Conservation (phyloP, 2,888 invertebrate genomes). For the Disparrhopalites patrizii region DNA sequence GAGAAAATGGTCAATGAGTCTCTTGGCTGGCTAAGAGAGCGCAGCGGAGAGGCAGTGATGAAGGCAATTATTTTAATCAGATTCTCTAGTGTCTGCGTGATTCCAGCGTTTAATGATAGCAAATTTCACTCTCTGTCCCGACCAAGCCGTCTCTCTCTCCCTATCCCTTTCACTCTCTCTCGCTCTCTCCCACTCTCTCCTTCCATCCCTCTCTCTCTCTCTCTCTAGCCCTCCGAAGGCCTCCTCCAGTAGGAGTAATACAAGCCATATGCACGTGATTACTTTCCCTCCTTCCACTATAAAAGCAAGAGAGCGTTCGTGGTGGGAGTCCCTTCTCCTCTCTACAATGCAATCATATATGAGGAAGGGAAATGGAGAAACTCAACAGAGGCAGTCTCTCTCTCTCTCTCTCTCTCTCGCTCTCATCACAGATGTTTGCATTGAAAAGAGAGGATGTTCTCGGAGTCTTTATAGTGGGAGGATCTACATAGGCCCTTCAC, state of each 20-base stretch:
- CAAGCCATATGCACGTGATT: background rate
- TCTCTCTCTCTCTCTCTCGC: too few relatives aligned
- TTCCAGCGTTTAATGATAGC: conserved; percentile 49
- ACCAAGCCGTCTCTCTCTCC: background rate
- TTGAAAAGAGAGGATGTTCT: too few relatives aligned
- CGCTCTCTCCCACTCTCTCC: background rate
- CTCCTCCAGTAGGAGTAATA: background rate
- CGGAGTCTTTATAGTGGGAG: too few relatives aligned
- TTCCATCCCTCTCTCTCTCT: background rate
- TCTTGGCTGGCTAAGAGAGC: conserved; percentile 13
- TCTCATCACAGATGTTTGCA: conserved; percentile 8
- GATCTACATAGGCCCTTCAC: too few relatives aligned
- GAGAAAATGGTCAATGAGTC: conserved; percentile 41
- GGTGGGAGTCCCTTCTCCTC: too few relatives aligned
- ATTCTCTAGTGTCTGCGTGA: conserved; percentile 49
- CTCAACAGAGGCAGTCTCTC: background rate
- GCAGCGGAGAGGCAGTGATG: conserved; percentile 42
- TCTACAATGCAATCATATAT: too few relatives aligned
- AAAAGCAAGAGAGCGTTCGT: too few relatives aligned
- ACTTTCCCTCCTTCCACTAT: too few relatives aligned
- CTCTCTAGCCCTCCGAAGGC: background rate
- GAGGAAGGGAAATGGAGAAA: background rate
- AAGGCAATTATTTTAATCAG: conserved; percentile 50
- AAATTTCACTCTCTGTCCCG: conserved; percentile 38
- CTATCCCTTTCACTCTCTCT: background rate